Evolutionary conservation across 2,113 vertebrate species (phyloP), one percentile per base, ranked within the genome.

Genomic region (Bucco capensis): DNA sequence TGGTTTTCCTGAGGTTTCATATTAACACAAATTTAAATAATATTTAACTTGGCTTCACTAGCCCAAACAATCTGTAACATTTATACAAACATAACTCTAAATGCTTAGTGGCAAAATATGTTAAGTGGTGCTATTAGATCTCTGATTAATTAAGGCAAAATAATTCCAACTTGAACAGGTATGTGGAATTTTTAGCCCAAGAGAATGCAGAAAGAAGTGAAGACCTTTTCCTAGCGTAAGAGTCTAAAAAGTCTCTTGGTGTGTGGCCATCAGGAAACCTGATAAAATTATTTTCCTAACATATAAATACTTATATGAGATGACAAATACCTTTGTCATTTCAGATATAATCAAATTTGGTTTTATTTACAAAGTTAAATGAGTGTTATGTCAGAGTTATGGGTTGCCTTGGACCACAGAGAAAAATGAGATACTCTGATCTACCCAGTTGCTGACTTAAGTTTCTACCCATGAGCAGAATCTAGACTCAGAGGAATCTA

Each of bases 1-100:
- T 74, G 90, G 50, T 70, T 92, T 82, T 87, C 51, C 74, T 89
- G 18, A 37, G 24, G 66, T 87, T 93, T 92, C 74, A 51, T 90
- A 79, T 90, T 90, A 84, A 96, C 82, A 62, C 71, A 87, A 94
- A 95, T 73, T 82, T 76, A 83, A 86, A 92, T 79, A 92, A 86
- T 93, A 85, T 92, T 94, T 96, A 95, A 86, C 83, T 92, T 90
- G 84, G 91, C 84, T 85, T 56, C 78, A 58, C 44, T 58, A 77
- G 42, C 81, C 93, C 67, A 90, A 96, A 85, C 60, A 87, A 83
- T 84, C 84, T 64, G n/a, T 84, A 93, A 92, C 66, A 70, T 93
- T 90, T 89, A 51, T 79, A 83, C 64, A 95, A 92, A 84, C 71
- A 81, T 42, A 95, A 87, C 56, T 82, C 53, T 31, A 61, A 56